Conservation (phyloP, 2,888 invertebrate species). For the Bursaphelenchus okinawaensis region DNA sequence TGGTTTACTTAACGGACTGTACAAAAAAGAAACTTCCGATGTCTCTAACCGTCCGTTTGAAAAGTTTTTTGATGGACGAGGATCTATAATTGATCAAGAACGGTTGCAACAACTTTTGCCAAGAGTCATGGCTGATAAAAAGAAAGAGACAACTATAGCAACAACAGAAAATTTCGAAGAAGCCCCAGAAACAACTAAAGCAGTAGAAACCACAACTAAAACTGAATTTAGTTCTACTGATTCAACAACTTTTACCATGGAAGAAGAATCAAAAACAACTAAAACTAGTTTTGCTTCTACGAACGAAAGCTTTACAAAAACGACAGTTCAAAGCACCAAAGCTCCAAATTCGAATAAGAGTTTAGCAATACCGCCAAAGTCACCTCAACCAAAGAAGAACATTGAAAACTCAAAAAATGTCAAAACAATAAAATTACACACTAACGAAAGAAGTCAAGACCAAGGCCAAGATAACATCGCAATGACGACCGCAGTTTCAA, state of each 20-base stretch:
- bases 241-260: conserved; percentile 7
- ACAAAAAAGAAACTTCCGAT: background rate
- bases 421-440: too few relatives aligned
- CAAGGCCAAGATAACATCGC: too few relatives aligned
- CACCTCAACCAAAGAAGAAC: too few relatives aligned
- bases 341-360: too few relatives aligned
- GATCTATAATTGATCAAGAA: background rate
- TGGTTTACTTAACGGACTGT: background rate
- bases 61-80: conserved; percentile 10
- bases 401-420: too few relatives aligned
- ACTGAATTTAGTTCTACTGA: conserved; percentile 5
- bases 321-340: too few relatives aligned
- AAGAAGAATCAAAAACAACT: background rate
- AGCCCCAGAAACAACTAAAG: conserved; percentile 10
- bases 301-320: too few relatives aligned
- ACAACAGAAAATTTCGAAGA: conserved; percentile 16
- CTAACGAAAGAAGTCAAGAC: too few relatives aligned
- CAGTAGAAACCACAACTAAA: conserved; percentile 15
- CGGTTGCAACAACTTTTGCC: background rate
- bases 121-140: background rate
- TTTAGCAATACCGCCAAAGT: too few relatives aligned
- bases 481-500: too few relatives aligned
- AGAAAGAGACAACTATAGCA: conserved; percentile 8
- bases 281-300: too few relatives aligned
- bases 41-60: background rate